These are phyloP conservation scores for Mesocricetus auratus DNA, from an alignment of 2,113 vertebrate genomes.

Conservation along the genomic window DNA sequence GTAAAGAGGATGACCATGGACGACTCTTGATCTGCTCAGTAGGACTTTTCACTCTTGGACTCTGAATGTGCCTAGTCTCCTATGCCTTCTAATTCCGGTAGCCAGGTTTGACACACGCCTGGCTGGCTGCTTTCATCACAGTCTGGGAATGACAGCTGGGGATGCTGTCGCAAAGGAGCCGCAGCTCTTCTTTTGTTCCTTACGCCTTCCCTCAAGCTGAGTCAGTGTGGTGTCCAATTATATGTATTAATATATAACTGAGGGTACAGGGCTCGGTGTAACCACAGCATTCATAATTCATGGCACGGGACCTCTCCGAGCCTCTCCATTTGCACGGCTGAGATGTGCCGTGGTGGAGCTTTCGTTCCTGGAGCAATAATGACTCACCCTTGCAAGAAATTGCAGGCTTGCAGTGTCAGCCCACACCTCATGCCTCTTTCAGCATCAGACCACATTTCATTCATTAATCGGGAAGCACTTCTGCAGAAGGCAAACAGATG, in stretches of 20 bases:
- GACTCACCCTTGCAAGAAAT: conserved; percentile 19
- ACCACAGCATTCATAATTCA: neutral
- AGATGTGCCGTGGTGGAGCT: neutral
- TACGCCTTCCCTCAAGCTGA: neutral
- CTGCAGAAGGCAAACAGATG: conserved; percentile 57
- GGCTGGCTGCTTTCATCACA: neutral
- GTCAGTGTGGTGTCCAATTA: neutral
- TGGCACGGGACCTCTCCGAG: neutral
- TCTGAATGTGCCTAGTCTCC: neutral
- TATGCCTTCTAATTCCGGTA: neutral
- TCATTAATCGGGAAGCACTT: neutral
- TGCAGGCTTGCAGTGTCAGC: neutral
- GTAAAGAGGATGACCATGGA: neutral
- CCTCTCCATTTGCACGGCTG: neutral
- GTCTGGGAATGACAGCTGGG: neutral
- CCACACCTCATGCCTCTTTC: neutral
- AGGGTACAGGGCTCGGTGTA: neutral
- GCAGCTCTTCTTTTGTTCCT: neutral
- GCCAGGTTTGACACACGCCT: neutral
- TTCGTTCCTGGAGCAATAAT: neutral
- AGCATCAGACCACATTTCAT: neutral
- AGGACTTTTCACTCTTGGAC: neutral
- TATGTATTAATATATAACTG: neutral
- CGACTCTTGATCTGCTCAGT: neutral
- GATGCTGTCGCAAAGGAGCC: neutral